Conservation (phyloP, 2,113 vertebrate species). For the Eonycteris spelaea region DNA sequence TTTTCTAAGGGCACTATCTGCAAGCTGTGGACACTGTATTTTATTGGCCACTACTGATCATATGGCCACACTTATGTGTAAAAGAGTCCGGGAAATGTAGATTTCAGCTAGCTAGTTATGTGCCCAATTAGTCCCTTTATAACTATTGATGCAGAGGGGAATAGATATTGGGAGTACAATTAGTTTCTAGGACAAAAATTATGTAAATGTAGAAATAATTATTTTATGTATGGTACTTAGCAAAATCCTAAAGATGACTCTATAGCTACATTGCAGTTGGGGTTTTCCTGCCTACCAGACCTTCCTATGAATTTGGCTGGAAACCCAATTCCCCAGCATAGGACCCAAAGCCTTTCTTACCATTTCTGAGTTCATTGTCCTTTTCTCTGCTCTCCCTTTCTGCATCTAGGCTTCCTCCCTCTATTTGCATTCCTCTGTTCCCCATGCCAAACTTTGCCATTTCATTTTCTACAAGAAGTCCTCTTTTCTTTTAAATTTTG, state of each 20-base stretch:
- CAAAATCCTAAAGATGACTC: not conserved
- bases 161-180: not conserved
- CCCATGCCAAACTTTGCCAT: not conserved
- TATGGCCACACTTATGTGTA: not conserved
- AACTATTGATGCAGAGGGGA: not conserved
- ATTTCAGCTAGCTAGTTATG: not conserved
- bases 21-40: not conserved
- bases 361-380: not conserved
- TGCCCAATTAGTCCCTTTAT: not conserved
- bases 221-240: not conserved
- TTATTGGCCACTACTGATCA: not conserved
- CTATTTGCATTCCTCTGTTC: not conserved
- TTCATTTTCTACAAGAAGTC: not conserved
- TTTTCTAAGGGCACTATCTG: not conserved
- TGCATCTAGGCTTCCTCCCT: not conserved
- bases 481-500: not conserved
- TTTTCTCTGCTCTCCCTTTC: not conserved
- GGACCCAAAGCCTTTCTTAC: not conserved
- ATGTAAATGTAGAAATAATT: not conserved
- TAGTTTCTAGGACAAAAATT: not conserved
- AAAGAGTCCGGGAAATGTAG: not conserved
- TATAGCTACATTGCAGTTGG: not conserved
- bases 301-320: not conserved
- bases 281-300: not conserved
- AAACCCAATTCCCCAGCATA: not conserved